These are phyloP conservation scores for Dynastes hyllus DNA, from an alignment of 2,888 invertebrate genomes.

Conservation along the genomic window DNA sequence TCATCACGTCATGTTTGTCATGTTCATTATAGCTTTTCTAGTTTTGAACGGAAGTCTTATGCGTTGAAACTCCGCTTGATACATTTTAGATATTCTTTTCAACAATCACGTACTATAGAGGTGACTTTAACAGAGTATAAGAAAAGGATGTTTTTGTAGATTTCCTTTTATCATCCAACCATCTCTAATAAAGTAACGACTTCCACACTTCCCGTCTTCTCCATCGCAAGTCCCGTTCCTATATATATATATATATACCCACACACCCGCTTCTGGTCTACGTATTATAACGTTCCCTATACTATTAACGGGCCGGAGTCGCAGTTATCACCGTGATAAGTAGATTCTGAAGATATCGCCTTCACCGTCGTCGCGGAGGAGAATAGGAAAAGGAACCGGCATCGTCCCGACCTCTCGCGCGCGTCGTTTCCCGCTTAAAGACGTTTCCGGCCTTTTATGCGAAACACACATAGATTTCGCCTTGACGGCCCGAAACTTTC, in stretches of 20 bases:
- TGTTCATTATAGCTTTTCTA: too few species aligned
- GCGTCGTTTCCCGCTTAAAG: slow-evolving; percentile 18
- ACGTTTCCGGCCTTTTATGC: slow-evolving; percentile 37
- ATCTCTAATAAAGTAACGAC: slow-evolving; percentile 18
- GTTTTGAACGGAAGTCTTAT: too few species aligned
- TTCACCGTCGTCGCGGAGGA: not conserved
- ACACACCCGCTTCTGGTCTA: not conserved
- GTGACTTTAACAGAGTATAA: not conserved
- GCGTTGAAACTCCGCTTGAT: too few species aligned
- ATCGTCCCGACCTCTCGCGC: slow-evolving; percentile 21
- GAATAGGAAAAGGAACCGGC: slow-evolving; percentile 31
- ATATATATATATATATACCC: not conserved
- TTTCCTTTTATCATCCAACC: slow-evolving; percentile 6
- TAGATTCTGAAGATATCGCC: slow-evolving; percentile 42
- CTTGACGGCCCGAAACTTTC: slow-evolving; percentile 28
- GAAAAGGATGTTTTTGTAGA: not conserved
- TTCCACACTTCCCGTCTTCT: not conserved
- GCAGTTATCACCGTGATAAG: slow-evolving; percentile 40
- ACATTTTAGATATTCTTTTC: too few species aligned
- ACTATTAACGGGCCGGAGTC: not conserved
- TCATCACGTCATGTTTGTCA: too few species aligned
- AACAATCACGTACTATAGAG: too few species aligned
- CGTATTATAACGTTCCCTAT: slow-evolving; percentile 29
- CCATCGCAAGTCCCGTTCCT: not conserved
- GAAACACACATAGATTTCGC: slow-evolving; percentile 37